A percentile compares a stretch with the other conserved stretches of the same genome.
phyloP scores from a whole-genome alignment of 1,140 invertebrate genomes.

The Drosophila orosa region DNA sequence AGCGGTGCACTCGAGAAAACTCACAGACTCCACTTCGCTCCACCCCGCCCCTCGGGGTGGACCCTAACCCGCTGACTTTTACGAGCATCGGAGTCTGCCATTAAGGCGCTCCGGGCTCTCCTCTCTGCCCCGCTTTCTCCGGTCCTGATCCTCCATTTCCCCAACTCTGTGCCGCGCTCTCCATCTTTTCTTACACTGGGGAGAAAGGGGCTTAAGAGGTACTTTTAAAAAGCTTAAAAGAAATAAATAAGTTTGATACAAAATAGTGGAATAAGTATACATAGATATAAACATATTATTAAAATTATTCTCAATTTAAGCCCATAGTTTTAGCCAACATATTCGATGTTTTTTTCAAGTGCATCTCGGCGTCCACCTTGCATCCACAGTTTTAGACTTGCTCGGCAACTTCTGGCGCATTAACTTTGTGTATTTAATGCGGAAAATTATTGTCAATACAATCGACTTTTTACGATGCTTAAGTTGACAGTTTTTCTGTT shows the following conservation, averaged over 20 bases:
- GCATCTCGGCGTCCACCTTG: slow-evolving; percentile 34
- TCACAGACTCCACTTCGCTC: slow-evolving; percentile 4
- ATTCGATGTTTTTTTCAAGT: slow-evolving; percentile 1
- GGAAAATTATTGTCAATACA: slow-evolving; percentile 71
- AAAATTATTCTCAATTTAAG: background rate
- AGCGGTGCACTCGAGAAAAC: slow-evolving; percentile 61
- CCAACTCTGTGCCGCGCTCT: background rate
- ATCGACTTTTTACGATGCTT: slow-evolving; percentile 72
- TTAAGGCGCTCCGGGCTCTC: slow-evolving; percentile 60
- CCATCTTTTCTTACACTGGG: slow-evolving; percentile 2
- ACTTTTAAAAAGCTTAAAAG: background rate
- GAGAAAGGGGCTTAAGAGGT: background rate
- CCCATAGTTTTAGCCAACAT: background rate
- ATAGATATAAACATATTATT: too few species aligned
- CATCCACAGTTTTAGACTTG: slow-evolving; percentile 15
- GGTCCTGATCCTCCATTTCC: slow-evolving; percentile 18
- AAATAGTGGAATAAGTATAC: background rate
- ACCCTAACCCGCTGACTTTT: slow-evolving; percentile 62
- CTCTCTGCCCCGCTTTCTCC: slow-evolving; percentile 18
- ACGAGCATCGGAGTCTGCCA: slow-evolving; percentile 68
- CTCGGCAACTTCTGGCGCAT: slow-evolving; percentile 53
- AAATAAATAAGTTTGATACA: background rate
- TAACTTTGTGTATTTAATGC: slow-evolving; percentile 78
- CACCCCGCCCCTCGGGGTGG: background rate
- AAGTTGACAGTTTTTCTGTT: slow-evolving; percentile 69